Evolutionary conservation across 2,113 vertebrate species (phyloP).

Genomic region (Mandrillus leucophaeus): DNA sequence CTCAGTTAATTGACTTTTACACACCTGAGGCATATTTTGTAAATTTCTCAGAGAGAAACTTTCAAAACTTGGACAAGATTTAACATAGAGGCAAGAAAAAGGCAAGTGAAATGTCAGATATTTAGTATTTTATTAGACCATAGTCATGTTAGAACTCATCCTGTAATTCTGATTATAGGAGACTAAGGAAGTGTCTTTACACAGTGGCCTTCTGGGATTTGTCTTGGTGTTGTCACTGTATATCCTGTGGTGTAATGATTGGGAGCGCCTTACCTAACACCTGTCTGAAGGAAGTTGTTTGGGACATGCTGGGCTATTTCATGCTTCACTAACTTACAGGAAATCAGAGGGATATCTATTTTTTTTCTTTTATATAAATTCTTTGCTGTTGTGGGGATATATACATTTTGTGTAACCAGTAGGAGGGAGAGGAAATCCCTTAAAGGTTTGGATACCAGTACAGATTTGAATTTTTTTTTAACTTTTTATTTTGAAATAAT

Average conservation of each 20-base stretch:
- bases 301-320: background rate
- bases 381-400: background rate
- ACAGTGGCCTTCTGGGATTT: background rate
- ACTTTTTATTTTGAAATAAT: slow-evolving; percentile 38
- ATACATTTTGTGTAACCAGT: background rate
- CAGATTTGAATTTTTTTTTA: background rate
- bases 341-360: background rate
- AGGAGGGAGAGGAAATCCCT: background rate
- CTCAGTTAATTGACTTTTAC: background rate
- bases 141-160: background rate
- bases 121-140: background rate
- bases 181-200: background rate
- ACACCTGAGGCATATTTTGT: background rate
- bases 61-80: background rate
- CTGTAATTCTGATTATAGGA: background rate
- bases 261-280: background rate
- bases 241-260: background rate
- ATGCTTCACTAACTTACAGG: background rate
- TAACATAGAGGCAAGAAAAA: background rate
- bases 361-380: background rate
- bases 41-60: background rate
- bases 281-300: background rate
- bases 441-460: background rate
- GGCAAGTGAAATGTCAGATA: background rate
- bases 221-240: background rate